phyloP scores from a whole-genome alignment of 2,113 vertebrate genomes.

The Electrona antarctica region DNA sequence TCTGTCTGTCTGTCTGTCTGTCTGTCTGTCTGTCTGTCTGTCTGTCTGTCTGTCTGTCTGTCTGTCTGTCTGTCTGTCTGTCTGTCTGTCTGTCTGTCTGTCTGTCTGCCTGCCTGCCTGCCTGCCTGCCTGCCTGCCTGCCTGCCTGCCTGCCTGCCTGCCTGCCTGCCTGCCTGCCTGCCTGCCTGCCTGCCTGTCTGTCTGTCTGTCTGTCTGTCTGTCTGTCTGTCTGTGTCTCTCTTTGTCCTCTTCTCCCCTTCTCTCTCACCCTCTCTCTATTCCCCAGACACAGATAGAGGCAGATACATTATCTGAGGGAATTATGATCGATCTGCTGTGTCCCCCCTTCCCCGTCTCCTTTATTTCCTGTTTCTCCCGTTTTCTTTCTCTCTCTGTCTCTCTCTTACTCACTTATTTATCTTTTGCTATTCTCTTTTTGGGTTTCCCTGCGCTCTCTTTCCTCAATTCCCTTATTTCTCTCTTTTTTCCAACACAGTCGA shows the following conservation, averaged over 20 bases:
- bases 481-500: not conserved
- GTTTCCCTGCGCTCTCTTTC: not conserved
- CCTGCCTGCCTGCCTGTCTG: too few species aligned
- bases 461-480: not conserved
- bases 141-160: too few species aligned
- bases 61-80: not conserved
- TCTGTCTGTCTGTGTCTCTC: not conserved
- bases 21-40: not conserved
- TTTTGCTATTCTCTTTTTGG: not conserved
- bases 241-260: not conserved
- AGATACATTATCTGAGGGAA: conserved; percentile 33
- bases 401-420: not conserved
- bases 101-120: not conserved
- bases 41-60: not conserved
- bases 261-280: not conserved
- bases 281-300: conserved; percentile 22
- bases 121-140: too few species aligned
- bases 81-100: not conserved
- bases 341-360: not conserved
- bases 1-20: not conserved
- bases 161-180: too few species aligned
- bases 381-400: not conserved
- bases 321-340: conserved; percentile 42
- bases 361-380: conserved; percentile 22
- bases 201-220: not conserved